These are phyloP conservation scores for Dascyllus trimaculatus DNA, from an alignment of 2,113 vertebrate species.

Conservation along the genomic window DNA sequence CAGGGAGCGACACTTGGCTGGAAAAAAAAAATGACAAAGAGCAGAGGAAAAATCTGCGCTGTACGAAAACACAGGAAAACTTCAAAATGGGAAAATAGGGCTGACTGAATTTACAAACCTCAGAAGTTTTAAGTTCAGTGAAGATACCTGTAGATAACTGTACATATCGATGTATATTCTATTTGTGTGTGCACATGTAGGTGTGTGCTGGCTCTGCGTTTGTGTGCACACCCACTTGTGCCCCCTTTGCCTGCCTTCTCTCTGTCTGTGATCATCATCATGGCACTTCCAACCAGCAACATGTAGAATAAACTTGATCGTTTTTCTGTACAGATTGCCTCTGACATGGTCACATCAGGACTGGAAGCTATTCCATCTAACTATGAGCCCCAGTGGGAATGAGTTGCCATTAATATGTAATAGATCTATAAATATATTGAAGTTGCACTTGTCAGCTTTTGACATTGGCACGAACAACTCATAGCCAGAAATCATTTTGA, in stretches of 20 bases:
- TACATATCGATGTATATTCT: slow-evolving; percentile 76
- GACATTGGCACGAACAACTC: too few species aligned
- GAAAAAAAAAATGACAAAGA: slow-evolving; percentile 21
- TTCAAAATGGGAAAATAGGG: slow-evolving; percentile 87
- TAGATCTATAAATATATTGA: slow-evolving; percentile 30
- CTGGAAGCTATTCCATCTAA: slow-evolving; percentile 58
- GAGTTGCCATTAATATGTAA: slow-evolving; percentile 35
- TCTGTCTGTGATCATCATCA: slow-evolving; percentile 40
- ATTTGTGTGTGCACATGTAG: slow-evolving; percentile 57
- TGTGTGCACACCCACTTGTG: slow-evolving; percentile 33
- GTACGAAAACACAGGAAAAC: slow-evolving; percentile 67
- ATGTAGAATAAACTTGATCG: slow-evolving; percentile 35
- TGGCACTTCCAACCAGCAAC: slow-evolving; percentile 58
- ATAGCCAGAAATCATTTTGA: background rate
- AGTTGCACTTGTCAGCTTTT: slow-evolving; percentile 26
- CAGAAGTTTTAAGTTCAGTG: slow-evolving; percentile 82
- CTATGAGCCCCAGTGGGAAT: slow-evolving; percentile 21
- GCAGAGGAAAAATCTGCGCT: slow-evolving; percentile 62
- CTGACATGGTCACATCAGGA: slow-evolving; percentile 38
- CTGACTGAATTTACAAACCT: slow-evolving; percentile 85
- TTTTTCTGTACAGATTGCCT: slow-evolving; percentile 37
- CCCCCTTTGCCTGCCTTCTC: slow-evolving; percentile 40
- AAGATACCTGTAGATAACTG: slow-evolving; percentile 85
- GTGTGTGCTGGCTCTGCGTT: slow-evolving; percentile 23
- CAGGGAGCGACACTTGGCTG: slow-evolving; percentile 21